phyloP scores from a whole-genome alignment of 2,113 vertebrate species.

The Lanius collurio region DNA sequence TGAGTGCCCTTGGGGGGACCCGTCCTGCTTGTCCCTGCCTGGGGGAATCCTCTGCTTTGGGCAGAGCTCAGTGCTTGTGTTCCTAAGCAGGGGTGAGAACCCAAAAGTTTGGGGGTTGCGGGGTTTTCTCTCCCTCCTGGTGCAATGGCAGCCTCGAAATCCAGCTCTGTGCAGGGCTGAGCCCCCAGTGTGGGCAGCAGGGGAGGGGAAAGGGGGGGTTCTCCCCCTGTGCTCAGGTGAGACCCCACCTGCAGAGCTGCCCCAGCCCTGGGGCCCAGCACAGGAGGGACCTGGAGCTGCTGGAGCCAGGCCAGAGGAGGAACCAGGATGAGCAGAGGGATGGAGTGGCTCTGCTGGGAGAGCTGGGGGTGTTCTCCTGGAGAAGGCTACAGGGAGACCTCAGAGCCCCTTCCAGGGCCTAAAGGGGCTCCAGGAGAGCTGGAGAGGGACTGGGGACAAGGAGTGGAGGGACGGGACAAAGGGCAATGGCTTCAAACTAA shows the following conservation, averaged over 20 bases:
- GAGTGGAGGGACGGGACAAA: background rate
- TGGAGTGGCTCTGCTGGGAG: background rate
- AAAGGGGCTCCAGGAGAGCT: background rate
- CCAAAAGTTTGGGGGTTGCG: too few species aligned
- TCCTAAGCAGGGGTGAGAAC: background rate
- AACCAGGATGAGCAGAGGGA: background rate
- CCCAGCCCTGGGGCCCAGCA: background rate
- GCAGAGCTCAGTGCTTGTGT: background rate
- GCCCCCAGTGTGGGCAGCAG: background rate
- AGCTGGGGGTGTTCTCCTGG: background rate
- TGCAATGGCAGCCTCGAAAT: background rate
- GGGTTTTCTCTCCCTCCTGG: background rate
- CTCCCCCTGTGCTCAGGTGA: background rate
- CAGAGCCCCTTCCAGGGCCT: background rate
- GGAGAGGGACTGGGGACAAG: background rate
- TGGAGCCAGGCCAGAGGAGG: background rate
- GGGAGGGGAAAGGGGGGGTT: background rate
- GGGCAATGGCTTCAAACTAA: background rate
- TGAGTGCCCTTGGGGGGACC: constrained; percentile 68
- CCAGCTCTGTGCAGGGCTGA: background rate
- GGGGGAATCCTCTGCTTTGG: background rate
- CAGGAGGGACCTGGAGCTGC: background rate
- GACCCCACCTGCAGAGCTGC: background rate
- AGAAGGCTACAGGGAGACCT: background rate
- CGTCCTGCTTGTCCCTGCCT: fast-evolving